These are phyloP conservation scores for Aethes cnicana DNA, from an alignment of 2,888 invertebrate species.

Conservation along the genomic window DNA sequence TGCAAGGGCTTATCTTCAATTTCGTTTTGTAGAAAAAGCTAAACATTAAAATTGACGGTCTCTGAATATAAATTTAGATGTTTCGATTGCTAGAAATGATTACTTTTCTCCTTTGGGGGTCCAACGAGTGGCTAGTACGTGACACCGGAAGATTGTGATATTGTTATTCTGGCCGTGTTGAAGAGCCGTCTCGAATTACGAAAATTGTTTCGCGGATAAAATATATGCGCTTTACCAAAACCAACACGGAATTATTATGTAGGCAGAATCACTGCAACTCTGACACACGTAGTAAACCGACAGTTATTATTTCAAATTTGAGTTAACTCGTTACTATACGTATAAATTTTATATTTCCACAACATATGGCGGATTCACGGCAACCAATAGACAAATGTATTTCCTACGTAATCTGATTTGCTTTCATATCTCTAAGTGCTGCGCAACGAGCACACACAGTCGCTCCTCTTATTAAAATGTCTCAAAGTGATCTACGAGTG, in stretches of 20 bases:
- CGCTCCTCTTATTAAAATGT: constrained; percentile 25
- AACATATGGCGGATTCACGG: no score
- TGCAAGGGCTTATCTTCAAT: constrained; percentile 42
- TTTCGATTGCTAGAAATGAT: constrained; percentile 74
- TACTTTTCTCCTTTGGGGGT: constrained; percentile 68
- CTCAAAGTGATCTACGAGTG: constrained; percentile 20
- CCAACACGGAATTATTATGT: constrained; percentile 32
- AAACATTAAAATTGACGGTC: constrained; percentile 67
- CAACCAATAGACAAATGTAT: no score
- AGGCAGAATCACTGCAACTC: constrained; percentile 16
- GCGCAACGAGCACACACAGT: not conserved
- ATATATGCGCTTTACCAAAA: constrained; percentile 60
- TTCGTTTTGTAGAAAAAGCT: constrained; percentile 48
- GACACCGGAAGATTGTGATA: constrained; percentile 75
- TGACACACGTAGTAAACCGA: no score
- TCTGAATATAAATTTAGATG: constrained; percentile 70
- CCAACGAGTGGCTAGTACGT: constrained; percentile 70
- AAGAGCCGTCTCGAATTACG: constrained; percentile 69
- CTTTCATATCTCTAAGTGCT: constrained; percentile 23
- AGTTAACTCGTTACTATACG: no score
- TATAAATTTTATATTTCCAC: not conserved
- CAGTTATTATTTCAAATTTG: no score
- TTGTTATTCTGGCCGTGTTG: constrained; percentile 76
- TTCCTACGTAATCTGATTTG: constrained; percentile 13
- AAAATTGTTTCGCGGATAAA: constrained; percentile 72